phyloP scores from a whole-genome alignment of 2,113 vertebrate species.

The Craseonycteris thonglongyai region DNA sequence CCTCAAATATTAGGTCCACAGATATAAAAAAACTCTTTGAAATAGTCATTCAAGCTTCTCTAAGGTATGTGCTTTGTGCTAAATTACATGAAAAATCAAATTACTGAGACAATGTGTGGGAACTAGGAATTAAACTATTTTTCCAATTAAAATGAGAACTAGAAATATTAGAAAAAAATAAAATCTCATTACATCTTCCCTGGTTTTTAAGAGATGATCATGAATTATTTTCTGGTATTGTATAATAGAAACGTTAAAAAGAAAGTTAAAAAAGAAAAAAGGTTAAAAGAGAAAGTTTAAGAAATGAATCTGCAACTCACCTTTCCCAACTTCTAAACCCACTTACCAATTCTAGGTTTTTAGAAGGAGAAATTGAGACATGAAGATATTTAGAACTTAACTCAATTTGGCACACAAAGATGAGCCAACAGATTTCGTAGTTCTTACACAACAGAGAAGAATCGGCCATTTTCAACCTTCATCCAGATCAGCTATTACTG shows the following conservation, averaged over 20 bases:
- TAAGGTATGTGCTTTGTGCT: neutral
- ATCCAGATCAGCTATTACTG: neutral
- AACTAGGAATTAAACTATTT: neutral
- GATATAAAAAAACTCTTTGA: neutral
- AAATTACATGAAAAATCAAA: neutral
- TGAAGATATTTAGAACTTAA: neutral
- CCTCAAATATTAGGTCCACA: neutral
- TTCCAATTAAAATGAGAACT: neutral
- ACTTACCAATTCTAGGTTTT: neutral
- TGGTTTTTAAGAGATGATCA: neutral
- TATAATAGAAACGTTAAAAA: neutral
- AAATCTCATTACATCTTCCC: neutral
- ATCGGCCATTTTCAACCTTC: neutral
- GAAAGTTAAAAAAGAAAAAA: too few relatives aligned
- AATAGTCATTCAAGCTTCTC: neutral
- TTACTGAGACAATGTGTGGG: neutral
- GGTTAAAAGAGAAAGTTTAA: too few relatives aligned
- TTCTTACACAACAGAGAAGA: neutral
- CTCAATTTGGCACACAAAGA: neutral
- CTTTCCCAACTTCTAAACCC: neutral
- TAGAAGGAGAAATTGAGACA: constrained; percentile 9
- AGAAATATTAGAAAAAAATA: neutral
- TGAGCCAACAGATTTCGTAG: neutral
- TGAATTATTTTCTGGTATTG: neutral
- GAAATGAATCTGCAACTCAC: neutral